Base-by-base conservation (phyloP, 1,140 invertebrate genomes). In the Stegodyphus dumicola region DNA sequence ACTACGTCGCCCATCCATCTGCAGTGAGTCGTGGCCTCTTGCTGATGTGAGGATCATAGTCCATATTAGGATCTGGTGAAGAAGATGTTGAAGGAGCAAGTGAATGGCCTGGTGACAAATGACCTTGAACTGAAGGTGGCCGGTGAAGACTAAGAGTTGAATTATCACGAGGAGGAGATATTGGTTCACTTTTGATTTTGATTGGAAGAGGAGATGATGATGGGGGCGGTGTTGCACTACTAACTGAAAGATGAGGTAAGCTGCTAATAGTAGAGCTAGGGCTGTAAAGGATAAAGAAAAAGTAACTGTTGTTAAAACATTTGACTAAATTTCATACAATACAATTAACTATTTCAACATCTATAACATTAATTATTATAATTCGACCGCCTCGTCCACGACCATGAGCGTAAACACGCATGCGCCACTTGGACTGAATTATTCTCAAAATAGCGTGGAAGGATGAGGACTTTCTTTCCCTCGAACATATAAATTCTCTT, bases 161-260 rank as follows among this genome's bases (percentile, higher is more conserved):
- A 88, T 93, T 92, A 88, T 94, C 94, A 80, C 94, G 91, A 6
- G 96, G 96, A 81, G 97, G 96, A 88, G 96, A 97, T 89, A 97
- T 96, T 15, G 97, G 96, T 91, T 98, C 97, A 88, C 95, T 96
- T 91, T 98, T 98, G 89, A 98, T 97, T 91, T 96, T 96, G 77
- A 98, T 94, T 86, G 95, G 94, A 88, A 95, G 91, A 9, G 95
- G 95, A 87, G 94, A 94, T 65, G 95, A 94, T 60, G 93, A 92
- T 18, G 88, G 89, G 94, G 94, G 95, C 87, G 95, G 95, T 89
- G 95, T 96, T 90, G 95, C 95, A 89, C 93, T 95, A 81, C 94
- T 96, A 78, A 95, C 95, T 87, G 93, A 93, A 89, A 97, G 91
- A 70, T 91, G 89, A 70, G 90, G 89, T 64, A 86, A 78, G 60